These are phyloP conservation scores for Synanthedon formicaeformis DNA, from an alignment of 2,888 invertebrate genomes.

Conservation along the genomic window DNA sequence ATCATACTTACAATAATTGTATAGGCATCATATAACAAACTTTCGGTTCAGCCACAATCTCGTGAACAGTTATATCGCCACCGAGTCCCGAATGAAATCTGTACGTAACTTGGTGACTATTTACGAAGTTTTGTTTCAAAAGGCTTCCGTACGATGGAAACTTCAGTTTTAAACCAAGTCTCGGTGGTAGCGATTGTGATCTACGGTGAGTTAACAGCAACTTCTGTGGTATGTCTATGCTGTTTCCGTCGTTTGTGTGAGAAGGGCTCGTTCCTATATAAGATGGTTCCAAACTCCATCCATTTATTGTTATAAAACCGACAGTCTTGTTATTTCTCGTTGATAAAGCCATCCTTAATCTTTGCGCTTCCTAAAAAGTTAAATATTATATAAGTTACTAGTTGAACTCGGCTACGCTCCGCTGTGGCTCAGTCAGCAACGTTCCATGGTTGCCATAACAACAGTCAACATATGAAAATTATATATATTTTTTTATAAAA, in stretches of 20 bases:
- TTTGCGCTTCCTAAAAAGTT: constrained; percentile 54
- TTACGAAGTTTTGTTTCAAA: constrained; percentile 78
- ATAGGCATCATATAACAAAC: constrained; percentile 88
- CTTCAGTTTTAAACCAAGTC: constrained; percentile 83
- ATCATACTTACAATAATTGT: constrained; percentile 82
- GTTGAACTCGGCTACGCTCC: too few relatives aligned
- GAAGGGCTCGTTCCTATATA: constrained; percentile 78
- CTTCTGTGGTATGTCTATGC: constrained; percentile 49
- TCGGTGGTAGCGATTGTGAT: constrained; percentile 87
- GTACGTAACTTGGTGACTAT: constrained; percentile 80
- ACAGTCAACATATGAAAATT: too few relatives aligned
- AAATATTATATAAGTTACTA: background rate
- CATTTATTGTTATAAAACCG: constrained; percentile 87
- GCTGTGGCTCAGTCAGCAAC: too few relatives aligned
- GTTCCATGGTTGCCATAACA: too few relatives aligned
- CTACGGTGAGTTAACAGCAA: constrained; percentile 64
- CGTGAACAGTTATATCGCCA: constrained; percentile 93
- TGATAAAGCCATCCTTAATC: constrained; percentile 71
- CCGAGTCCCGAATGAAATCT: constrained; percentile 92
- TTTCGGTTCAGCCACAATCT: constrained; percentile 91
- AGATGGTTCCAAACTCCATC: constrained; percentile 87
- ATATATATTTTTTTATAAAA: too few relatives aligned
- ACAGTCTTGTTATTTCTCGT: constrained; percentile 76
- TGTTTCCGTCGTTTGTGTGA: constrained; percentile 65
- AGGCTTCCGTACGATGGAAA: constrained; percentile 82